Conservation (phyloP, 2,113 vertebrate species). For the Halichoeres trimaculatus region DNA sequence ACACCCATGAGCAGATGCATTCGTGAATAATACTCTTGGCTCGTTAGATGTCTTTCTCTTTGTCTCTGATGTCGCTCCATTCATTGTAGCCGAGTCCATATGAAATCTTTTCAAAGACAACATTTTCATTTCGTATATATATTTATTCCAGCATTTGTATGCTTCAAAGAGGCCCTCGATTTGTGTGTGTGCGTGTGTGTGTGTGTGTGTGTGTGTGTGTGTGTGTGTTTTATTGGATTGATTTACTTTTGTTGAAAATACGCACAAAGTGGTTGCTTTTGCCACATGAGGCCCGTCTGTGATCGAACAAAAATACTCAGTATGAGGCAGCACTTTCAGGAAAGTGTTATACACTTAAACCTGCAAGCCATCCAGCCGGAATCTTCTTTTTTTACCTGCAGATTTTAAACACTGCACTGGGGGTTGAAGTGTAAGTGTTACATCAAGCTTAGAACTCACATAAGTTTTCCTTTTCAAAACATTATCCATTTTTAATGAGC, state of each 20-base stretch:
- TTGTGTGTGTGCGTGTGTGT: background rate
- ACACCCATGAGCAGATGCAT: slow-evolving; percentile 29
- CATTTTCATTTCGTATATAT: background rate
- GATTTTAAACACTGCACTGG: slow-evolving; percentile 10
- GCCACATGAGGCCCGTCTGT: background rate
- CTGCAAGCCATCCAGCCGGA: slow-evolving; percentile 16
- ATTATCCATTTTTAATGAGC: background rate
- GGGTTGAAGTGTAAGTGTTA: slow-evolving; percentile 2
- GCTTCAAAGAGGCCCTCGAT: background rate
- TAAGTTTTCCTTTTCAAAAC: background rate
- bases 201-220: too few relatives aligned
- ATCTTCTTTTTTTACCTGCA: background rate
- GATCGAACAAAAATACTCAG: background rate
- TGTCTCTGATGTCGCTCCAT: slow-evolving; percentile 14
- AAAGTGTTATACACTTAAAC: background rate
- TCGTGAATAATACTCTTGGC: background rate
- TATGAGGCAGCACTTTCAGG: background rate
- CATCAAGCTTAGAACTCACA: background rate
- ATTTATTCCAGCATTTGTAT: background rate
- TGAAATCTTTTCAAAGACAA: background rate
- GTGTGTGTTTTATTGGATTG: background rate
- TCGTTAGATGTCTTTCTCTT: slow-evolving; percentile 27
- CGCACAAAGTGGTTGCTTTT: background rate
- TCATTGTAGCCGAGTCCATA: slow-evolving; percentile 7
- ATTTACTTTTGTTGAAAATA: background rate